phyloP scores from a whole-genome alignment of 2,888 invertebrate genomes.

The Drosophila gaucha region DNA sequence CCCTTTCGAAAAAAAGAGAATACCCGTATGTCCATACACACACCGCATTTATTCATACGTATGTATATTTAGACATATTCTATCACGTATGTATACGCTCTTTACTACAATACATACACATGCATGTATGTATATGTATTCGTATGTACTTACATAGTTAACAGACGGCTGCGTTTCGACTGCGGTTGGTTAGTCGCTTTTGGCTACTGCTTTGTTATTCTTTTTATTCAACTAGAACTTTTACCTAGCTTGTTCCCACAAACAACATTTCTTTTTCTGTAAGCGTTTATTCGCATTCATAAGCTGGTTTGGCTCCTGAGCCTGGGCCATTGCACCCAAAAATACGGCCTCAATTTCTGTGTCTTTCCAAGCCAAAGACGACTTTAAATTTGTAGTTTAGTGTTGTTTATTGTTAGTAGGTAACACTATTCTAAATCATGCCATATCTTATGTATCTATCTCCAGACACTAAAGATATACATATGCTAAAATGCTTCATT shows the following conservation, averaged over 20 bases:
- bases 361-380: too few relatives aligned
- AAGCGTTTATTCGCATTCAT: constrained; percentile 67
- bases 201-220: constrained; percentile 23
- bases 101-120: constrained; percentile 11
- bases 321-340: constrained; percentile 28
- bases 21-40: constrained; percentile 33
- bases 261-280: constrained; percentile 31
- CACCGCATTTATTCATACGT: constrained; percentile 10
- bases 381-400: constrained; percentile 37
- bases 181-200: constrained; percentile 29
- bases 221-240: constrained; percentile 51
- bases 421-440: too few relatives aligned
- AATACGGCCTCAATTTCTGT: constrained; percentile 47
- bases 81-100: constrained; percentile 18
- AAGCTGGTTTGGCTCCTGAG: constrained; percentile 26
- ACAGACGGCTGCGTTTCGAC: constrained; percentile 21
- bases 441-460: too few relatives aligned
- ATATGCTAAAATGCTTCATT: too few relatives aligned
- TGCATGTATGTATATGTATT: background rate
- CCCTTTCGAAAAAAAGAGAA: constrained; percentile 56
- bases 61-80: constrained; percentile 21
- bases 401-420: too few relatives aligned
- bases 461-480: too few relatives aligned
- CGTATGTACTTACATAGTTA: constrained; percentile 9
- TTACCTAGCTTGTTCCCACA: constrained; percentile 36